Conservation (phyloP, 2,797 vertebrate genomes). For the Gymnoscopelus braueri region DNA sequence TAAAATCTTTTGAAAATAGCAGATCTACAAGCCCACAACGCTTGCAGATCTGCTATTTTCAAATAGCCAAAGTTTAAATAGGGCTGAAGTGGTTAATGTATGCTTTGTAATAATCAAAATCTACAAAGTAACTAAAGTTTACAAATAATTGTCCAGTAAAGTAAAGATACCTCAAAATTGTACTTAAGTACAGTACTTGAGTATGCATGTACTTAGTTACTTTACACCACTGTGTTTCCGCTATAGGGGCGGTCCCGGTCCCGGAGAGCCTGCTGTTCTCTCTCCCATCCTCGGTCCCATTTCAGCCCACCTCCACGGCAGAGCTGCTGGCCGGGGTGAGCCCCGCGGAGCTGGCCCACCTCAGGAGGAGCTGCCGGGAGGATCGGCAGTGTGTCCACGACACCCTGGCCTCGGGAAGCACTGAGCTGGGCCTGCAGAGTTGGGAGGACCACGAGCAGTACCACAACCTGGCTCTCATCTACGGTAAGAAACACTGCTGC, state of each 20-base stretch:
- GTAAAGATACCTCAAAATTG: too few species aligned
- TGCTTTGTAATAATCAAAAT: too few species aligned
- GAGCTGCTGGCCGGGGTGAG: slow-evolving; percentile 63
- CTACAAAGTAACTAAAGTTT: too few species aligned
- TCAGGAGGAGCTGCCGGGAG: slow-evolving; percentile 70
- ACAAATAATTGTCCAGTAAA: too few species aligned
- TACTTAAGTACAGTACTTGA: too few species aligned
- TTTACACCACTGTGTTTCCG: slow-evolving; percentile 17
- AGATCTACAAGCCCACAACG: too few species aligned
- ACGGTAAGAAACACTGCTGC: slow-evolving; percentile 65
- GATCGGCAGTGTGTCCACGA: slow-evolving; percentile 78
- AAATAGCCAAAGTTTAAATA: too few species aligned
- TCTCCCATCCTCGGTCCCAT: slow-evolving; percentile 43
- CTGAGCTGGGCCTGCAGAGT: slow-evolving; percentile 68
- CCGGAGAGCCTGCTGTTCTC: slow-evolving; percentile 84
- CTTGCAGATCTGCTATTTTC: too few species aligned
- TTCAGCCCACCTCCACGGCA: slow-evolving; percentile 52
- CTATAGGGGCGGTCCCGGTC: slow-evolving; percentile 81
- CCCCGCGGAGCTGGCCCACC: slow-evolving; percentile 54
- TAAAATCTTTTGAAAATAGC: too few species aligned
- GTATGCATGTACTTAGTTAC: too few species aligned
- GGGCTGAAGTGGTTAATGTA: too few species aligned
- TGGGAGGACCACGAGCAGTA: slow-evolving; percentile 66
- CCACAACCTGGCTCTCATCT: slow-evolving; percentile 58
- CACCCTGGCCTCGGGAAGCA: slow-evolving; percentile 67